Base-by-base conservation (phyloP, 2,888 invertebrate species). In the Leuctra nigra region DNA sequence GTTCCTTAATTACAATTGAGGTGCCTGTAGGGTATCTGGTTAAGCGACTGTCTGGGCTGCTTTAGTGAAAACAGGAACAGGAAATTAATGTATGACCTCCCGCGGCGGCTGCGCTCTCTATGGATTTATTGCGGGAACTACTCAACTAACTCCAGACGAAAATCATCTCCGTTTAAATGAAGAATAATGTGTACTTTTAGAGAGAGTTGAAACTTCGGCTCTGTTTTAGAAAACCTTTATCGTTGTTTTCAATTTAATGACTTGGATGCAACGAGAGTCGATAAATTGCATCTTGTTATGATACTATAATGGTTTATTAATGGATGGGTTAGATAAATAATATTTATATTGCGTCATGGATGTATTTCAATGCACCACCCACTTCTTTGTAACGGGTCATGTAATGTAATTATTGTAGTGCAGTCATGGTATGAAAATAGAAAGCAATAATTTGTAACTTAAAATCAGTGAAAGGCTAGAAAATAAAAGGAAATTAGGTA, bases 61-160 rank as follows among this genome's bases (percentile, higher is more conserved):
- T 39, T 39, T 20, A 39, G 18, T 7, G 6, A 13, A 41, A 9
- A 18, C 44, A 2, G 44, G n/a, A 44, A 44, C 44, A 44, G 44
- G 44, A 44, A 44, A 44, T 44, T 44, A 44, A 44, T 44, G 44
- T 44, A 44, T 44, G 44, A 20, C 44, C 44, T 23, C 44, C 23
- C 22, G 44, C 44, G 44, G 39, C 39, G 6, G 2, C n/a, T 20
- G 22, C n/a, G 22, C 44, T 44, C 44, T 44, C 23, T 11, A n/a
- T 22, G 20, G 44, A 44, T 44, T 44, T 44, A 44, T 44, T 20
- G 44, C 44, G 44, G 22, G 44, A 44, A 44, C 22, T 16, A 23
- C 44, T 44, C 44, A 44, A 20, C 23, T 7, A 44, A 44, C 22
- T 18, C 44, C 4, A 44, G 29, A 29, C 29, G 29, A 6, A 29